Evolutionary conservation across 1,140 invertebrate species (phyloP).

Genomic region (Drosophila persimilis): DNA sequence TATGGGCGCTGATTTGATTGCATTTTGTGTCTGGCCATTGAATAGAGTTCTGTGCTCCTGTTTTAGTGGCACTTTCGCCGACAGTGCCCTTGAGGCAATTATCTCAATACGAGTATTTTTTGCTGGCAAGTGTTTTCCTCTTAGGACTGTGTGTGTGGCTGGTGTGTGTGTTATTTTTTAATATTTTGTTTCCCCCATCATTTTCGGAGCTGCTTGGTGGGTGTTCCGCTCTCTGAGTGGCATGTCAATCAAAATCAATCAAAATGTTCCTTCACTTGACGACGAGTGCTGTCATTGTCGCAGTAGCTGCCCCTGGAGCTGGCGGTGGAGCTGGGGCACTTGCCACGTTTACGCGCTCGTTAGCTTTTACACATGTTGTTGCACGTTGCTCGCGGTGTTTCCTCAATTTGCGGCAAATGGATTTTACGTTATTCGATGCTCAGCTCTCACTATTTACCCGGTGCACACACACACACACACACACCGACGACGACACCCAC

Average conservation of each 20-base stretch:
- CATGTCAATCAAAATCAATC: conserved; percentile 80
- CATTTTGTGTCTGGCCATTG: conserved; percentile 24
- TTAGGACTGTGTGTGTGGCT: background rate
- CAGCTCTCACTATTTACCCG: conserved; percentile 4
- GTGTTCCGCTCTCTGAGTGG: conserved; percentile 62
- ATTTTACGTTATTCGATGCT: conserved; percentile 47
- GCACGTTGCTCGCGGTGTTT: conserved; percentile 15
- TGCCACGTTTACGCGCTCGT: conserved; percentile 53
- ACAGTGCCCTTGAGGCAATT: conserved; percentile 42
- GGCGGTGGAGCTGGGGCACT: no score
- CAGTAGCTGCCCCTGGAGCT: background rate
- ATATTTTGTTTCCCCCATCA: background rate
- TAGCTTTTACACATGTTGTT: conserved; percentile 73
- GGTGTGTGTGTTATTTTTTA: conserved; percentile 13
- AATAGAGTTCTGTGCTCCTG: conserved; percentile 19
- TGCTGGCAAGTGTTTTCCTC: background rate
- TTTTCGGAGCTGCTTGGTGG: conserved; percentile 26
- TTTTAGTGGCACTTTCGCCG: conserved; percentile 29
- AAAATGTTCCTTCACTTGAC: conserved; percentile 44
- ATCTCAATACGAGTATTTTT: conserved; percentile 7
- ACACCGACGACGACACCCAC: no score
- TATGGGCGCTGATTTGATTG: conserved; percentile 58
- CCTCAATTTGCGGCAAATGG: conserved; percentile 54
- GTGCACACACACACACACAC: no score
- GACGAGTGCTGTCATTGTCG: background rate